A percentile compares a stretch with the other conserved stretches of the same genome.
Evolutionary conservation across 2,797 vertebrate genomes (phyloP).

Genomic region (Podarcis siculus): DNA sequence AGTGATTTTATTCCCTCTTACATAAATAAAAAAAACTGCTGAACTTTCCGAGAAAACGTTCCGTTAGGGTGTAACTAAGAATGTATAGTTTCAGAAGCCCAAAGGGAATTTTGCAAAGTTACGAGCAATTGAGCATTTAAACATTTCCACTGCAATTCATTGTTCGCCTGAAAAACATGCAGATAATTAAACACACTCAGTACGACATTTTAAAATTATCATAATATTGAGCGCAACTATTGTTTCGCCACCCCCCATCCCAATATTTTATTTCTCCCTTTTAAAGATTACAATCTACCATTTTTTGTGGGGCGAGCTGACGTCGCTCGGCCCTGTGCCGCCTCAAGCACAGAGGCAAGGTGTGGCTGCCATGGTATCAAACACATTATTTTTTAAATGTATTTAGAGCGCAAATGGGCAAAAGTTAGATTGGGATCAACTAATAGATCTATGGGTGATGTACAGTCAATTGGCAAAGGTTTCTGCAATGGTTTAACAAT

Average conservation of each 20-base stretch:
- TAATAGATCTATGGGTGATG: too few species aligned
- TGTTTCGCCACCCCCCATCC: slow-evolving; percentile 24
- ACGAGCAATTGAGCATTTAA: slow-evolving; percentile 71
- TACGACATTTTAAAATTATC: slow-evolving; percentile 55
- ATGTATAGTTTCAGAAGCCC: slow-evolving; percentile 66
- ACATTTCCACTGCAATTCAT: slow-evolving; percentile 71
- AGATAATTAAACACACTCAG: slow-evolving; percentile 67
- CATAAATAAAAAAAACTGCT: slow-evolving; percentile 43
- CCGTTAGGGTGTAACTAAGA: slow-evolving; percentile 62
- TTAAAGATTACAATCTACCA: slow-evolving; percentile 12
- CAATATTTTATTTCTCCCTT: slow-evolving; percentile 6
- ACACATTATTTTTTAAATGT: slow-evolving; percentile 50
- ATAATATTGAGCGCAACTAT: slow-evolving; percentile 46
- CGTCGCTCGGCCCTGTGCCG: too few species aligned
- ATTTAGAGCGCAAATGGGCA: slow-evolving; percentile 42
- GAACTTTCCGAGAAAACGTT: slow-evolving; percentile 68
- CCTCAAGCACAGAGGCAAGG: too few species aligned
- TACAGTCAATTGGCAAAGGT: too few species aligned
- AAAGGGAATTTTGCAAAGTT: slow-evolving; percentile 70
- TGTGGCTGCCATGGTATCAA: slow-evolving; percentile 54
- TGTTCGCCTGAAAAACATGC: slow-evolving; percentile 57
- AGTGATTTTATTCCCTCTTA: slow-evolving; percentile 19
- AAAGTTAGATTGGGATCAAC: too few species aligned
- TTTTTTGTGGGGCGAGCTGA: not conserved
- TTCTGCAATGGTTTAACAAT: too few species aligned